Percentiles rank a stretch among this genome's conserved stretches.
Evolutionary conservation across 2,113 vertebrate genomes (phyloP).

Genomic region (Chionodraco myersi): DNA sequence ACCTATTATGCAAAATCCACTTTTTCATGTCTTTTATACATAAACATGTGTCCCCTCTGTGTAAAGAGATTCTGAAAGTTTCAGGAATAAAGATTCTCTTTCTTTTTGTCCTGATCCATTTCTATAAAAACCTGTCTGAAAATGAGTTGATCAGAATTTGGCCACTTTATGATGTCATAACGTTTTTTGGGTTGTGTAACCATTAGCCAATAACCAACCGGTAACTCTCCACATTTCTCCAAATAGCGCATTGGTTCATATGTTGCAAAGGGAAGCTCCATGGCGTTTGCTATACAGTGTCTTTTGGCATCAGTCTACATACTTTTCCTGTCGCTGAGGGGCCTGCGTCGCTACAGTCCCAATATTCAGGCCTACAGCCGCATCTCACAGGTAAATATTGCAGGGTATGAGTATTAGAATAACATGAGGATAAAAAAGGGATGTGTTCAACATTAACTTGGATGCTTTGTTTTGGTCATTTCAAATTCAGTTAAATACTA

Average conservation of each 20-base stretch:
- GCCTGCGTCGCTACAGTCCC: conserved; percentile 72
- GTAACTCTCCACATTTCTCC: background rate
- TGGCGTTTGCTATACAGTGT: conserved; percentile 70
- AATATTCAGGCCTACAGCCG: conserved; percentile 66
- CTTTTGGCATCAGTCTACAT: conserved; percentile 73
- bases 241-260: conserved; percentile 68
- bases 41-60: too few species aligned
- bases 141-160: too few species aligned
- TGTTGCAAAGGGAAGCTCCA: conserved; percentile 70
- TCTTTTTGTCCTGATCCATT: too few species aligned
- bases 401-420: background rate
- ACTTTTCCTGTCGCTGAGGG: conserved; percentile 78
- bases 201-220: too few species aligned
- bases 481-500: background rate
- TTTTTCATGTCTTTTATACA: too few species aligned
- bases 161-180: too few species aligned
- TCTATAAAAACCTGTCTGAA: too few species aligned
- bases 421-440: too few species aligned
- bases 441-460: background rate
- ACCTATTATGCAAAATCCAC: too few species aligned
- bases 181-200: too few species aligned
- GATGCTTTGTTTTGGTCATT: background rate
- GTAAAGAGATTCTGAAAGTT: too few species aligned
- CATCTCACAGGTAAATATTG: conserved; percentile 65
- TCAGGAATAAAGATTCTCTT: too few species aligned